Base-by-base conservation (phyloP, 2,113 vertebrate species). In the Takifugu bimaculatus region DNA sequence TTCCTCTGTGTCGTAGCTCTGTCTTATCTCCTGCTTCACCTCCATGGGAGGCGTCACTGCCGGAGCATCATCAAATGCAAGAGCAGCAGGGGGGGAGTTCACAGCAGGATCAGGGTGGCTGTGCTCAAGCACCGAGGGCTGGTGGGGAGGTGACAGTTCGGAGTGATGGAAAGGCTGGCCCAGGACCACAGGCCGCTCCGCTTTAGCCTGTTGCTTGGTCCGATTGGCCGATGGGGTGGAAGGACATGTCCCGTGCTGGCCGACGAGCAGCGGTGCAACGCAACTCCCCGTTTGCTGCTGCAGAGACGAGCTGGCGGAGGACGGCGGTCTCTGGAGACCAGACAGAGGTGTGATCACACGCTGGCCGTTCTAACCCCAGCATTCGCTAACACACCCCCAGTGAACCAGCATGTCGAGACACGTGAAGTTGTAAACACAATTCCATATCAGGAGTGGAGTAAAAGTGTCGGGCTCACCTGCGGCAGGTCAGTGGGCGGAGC, bases 11-110 rank as follows among this genome's bases (percentile, higher is more conserved):
- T 87, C 70, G 0, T 60, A 74, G 32, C 60, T 42, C 10, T 26
- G 67, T 26, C 73, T 52, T 0, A 66, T 54, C 71, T 86, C 91
- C 75, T 84, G 82, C 78, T 92, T 91, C 50, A 85, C 88, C 47
- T 78, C 78, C 10, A 84, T 4, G 0, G 60, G 20, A 11, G 59
- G 9, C 1, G 51, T 6, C 0, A 7, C 35, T 12, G 10, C 13
- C 3, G 28, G 57, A n/a, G 25, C 2, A 2, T 69, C 62, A 15
- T 70, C 72, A 72, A 82, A 68, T 27, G 67, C 13, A 6, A 67
- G 20, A 12, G 49, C 39, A 6, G 32, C 4, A 0, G 66, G 20
- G 0, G 32, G 0, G 2, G 65, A 4, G 27, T 28, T 32, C 29
- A 32, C 29, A 5, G 29, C 6, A 1, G 9, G 2, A 5, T 49